Conservation (phyloP, 2,113 vertebrate genomes). For the Lota lota region DNA sequence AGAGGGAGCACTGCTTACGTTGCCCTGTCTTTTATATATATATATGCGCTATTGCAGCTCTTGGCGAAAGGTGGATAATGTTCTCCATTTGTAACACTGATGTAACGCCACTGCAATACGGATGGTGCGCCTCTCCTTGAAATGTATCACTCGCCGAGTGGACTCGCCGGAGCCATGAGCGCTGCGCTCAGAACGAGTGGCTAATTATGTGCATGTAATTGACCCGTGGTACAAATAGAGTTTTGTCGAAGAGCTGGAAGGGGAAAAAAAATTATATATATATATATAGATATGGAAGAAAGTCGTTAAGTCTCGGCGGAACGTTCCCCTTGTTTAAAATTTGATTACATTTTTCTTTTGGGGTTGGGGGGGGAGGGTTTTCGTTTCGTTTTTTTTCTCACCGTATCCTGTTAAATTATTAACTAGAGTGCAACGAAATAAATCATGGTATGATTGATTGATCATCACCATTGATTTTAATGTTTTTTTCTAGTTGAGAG, state of each 20-base stretch:
- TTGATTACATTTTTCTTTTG: not conserved
- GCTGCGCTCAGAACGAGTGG: not conserved
- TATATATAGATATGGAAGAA: not conserved
- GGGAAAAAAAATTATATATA: too few species aligned
- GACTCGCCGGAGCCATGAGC: not conserved
- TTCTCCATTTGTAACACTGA: slow-evolving; percentile 21
- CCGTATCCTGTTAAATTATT: not conserved
- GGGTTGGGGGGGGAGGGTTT: too few species aligned
- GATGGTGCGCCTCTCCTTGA: slow-evolving; percentile 8
- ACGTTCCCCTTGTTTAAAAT: not conserved
- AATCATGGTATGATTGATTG: not conserved
- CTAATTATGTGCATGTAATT: slow-evolving; percentile 9
- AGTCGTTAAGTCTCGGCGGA: not conserved
- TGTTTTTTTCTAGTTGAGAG: too few species aligned
- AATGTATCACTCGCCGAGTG: slow-evolving; percentile 3
- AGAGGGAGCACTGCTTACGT: slow-evolving; percentile 7
- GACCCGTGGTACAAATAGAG: not conserved
- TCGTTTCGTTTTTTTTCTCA: not conserved
- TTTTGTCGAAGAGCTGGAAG: not conserved
- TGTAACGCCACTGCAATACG: slow-evolving; percentile 20
- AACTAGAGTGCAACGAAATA: not conserved
- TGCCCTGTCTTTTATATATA: slow-evolving; percentile 12
- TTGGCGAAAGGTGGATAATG: slow-evolving; percentile 5
- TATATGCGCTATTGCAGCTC: not conserved
- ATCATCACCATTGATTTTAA: not conserved